phyloP scores from a whole-genome alignment of 2,113 vertebrate genomes.

The Pholis gunnellus region DNA sequence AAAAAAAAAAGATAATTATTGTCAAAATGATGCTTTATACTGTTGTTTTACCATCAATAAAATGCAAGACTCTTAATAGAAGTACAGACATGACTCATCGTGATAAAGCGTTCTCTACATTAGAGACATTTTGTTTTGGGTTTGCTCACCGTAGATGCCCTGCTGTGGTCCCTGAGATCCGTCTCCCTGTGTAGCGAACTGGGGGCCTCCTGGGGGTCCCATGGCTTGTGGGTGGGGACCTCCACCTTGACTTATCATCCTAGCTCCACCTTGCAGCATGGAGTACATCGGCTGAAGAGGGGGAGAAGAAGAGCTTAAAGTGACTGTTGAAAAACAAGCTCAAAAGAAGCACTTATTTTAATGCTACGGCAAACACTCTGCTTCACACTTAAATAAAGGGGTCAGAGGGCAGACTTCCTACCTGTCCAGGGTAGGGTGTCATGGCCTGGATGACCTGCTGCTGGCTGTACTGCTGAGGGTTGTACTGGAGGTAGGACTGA shows the following conservation, averaged over 20 bases:
- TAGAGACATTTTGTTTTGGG: not conserved
- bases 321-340: not conserved
- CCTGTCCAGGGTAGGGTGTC: constrained; percentile 91
- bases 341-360: not conserved
- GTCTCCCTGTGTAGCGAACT: constrained; percentile 89
- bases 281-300: constrained; percentile 84
- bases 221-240: constrained; percentile 89
- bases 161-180: constrained; percentile 88
- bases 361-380: not conserved
- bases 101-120: not conserved
- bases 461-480: constrained; percentile 90
- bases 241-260: constrained; percentile 90
- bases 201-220: constrained; percentile 89
- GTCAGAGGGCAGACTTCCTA: constrained; percentile 38
- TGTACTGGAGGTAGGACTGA: constrained; percentile 91
- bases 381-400: not conserved
- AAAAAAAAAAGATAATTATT: constrained; percentile 7
- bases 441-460: constrained; percentile 93
- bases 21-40: not conserved
- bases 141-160: constrained; percentile 89
- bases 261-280: constrained; percentile 90
- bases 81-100: not conserved
- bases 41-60: not conserved
- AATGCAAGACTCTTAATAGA: not conserved
- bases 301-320: constrained; percentile 27